Evolutionary conservation across 2,113 vertebrate genomes (phyloP).

Genomic region (Scortum barcoo): DNA sequence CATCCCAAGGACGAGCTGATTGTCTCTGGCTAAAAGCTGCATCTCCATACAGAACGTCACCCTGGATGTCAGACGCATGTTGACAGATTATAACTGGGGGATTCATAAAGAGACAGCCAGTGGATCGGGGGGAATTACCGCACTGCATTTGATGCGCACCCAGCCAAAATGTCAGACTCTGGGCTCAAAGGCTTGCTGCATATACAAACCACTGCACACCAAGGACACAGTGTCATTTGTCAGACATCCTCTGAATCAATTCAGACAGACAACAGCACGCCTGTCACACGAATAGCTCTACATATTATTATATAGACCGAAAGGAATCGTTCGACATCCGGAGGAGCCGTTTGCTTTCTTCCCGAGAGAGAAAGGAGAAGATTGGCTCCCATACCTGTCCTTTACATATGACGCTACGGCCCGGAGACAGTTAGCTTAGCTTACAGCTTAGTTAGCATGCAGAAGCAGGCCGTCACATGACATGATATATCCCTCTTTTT

Average conservation of each 20-base stretch:
- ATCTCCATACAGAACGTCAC: conserved; percentile 56
- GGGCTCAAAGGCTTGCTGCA: conserved; percentile 49
- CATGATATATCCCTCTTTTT: not conserved
- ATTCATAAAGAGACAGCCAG: conserved; percentile 67
- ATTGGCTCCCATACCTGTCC: not conserved
- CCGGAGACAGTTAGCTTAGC: not conserved
- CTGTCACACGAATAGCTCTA: conserved; percentile 20
- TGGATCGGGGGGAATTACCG: conserved; percentile 64
- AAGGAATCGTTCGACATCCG: conserved; percentile 19
- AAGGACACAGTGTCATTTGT: conserved; percentile 70
- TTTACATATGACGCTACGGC: not conserved
- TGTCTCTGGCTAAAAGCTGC: conserved; percentile 65
- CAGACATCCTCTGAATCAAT: conserved; percentile 49
- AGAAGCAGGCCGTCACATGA: not conserved
- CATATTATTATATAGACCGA: conserved; percentile 7
- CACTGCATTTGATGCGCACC: conserved; percentile 55
- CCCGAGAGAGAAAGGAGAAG: not conserved
- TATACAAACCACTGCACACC: conserved; percentile 47
- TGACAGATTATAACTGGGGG: conserved; percentile 78
- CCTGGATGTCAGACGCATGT: conserved; percentile 57
- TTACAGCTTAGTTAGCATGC: no score
- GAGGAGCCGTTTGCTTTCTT: no score
- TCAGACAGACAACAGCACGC: not conserved
- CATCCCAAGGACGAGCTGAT: conserved; percentile 72
- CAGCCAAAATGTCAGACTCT: conserved; percentile 59